Percentiles rank a stretch among this genome's conserved stretches.
These are phyloP conservation scores for Stichopus chloronotus DNA, from an alignment of 35 echinoderm and acorn worm genomes.

Conservation along the genomic window DNA sequence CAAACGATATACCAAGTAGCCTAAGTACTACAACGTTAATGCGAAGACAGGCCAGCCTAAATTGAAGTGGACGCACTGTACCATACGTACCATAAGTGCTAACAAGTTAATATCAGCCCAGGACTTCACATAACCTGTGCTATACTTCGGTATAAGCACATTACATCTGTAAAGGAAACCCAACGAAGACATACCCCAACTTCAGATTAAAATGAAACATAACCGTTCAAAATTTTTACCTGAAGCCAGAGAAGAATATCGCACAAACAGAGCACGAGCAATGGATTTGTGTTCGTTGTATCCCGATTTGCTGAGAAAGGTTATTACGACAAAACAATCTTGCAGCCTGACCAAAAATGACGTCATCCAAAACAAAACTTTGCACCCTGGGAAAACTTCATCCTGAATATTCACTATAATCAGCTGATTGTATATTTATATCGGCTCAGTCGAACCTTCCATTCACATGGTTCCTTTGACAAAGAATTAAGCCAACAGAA, in stretches of 20 bases:
- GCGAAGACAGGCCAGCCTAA: too few relatives aligned
- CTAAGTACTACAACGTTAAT: too few relatives aligned
- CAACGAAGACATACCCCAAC: not conserved
- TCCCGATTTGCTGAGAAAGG: not conserved
- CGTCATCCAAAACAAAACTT: constrained; percentile 59
- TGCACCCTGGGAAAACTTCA: constrained; percentile 56
- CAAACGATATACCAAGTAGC: too few relatives aligned
- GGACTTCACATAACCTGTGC: too few relatives aligned
- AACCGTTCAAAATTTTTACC: not conserved
- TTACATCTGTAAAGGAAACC: not conserved
- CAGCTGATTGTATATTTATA: not conserved
- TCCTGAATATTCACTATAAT: constrained; percentile 16
- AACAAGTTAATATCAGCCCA: too few relatives aligned
- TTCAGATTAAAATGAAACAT: not conserved
- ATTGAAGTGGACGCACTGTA: too few relatives aligned
- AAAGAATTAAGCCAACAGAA: too few relatives aligned
- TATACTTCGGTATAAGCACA: too few relatives aligned
- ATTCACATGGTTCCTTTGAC: too few relatives aligned
- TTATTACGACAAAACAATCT: constrained; percentile 21
- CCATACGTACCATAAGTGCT: too few relatives aligned
- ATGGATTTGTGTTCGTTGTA: not conserved
- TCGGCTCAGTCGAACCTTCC: too few relatives aligned
- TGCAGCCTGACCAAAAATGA: not conserved
- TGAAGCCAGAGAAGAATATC: constrained; percentile 19
- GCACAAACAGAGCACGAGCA: not conserved